Base-by-base conservation (phyloP, 2,888 invertebrate species). In the Athripsodes cinereus region DNA sequence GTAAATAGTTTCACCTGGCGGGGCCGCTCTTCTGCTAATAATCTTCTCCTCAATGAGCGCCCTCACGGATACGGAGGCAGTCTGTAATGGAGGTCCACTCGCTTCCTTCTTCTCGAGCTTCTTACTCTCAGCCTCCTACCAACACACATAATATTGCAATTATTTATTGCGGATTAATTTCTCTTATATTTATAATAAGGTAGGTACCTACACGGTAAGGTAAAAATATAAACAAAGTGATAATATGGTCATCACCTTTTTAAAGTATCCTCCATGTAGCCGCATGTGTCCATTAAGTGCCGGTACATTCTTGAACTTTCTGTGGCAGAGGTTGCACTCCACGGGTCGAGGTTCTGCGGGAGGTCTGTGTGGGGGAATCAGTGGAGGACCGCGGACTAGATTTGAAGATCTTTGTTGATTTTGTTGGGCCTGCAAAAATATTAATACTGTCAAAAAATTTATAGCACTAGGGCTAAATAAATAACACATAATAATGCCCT, bases 221-320 rank as follows among this genome's bases (percentile, higher is more conserved):
- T n/a, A n/a, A n/a, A n/a, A n/a, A n/a, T n/a, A n/a, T n/a, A n/a
- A n/a, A n/a, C n/a, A n/a, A n/a, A n/a, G 26, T 6, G 10, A 26
- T 3, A 26, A 26, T 26, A 26, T 26, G 10, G 26, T 26, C 10
- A n/a, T 66, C 74, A 89, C 90, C 85, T 93, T 94, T 75, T 96
- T 96, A 70, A 95, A 92, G 74, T 96, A 97, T 57, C 97, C 96
- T 48, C 97, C 97, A 73, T 98, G 97, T 64, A 97, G 81, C 68
- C 97, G 83, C 97, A 97, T 97, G 72, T 97, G 97, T 8, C 97
- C 97, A 74, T 98, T 98, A 57, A 98, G 84, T 22, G 97, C 97
- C 20, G 96, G 96, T 73, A 96, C 91, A 74, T 96, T 97, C 79
- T 97, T 97, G 78, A 97, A 98, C 72, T 92, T 90, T 67, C 96